Base-by-base conservation (phyloP, 1,140 invertebrate genomes). In the Triops longicaudatus region DNA sequence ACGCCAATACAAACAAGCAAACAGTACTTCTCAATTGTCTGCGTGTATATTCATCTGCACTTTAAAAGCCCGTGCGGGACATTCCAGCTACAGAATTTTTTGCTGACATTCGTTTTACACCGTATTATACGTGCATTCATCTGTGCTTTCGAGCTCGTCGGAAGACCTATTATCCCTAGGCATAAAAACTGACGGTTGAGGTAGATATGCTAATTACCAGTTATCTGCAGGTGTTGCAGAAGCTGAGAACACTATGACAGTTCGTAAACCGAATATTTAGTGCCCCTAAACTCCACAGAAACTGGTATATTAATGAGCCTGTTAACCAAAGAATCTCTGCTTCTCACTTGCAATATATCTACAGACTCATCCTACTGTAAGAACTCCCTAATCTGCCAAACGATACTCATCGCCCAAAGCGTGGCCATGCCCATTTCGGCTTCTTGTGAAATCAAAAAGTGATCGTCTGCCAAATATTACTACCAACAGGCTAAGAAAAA, bases 231-330 rank as follows among this genome's bases (percentile, higher is more conserved):
- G 50, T 63, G 50, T 22, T 22, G 50, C 50, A 63, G 50, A 63
- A 63, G 50, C 50, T 22, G 5, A 63, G 50, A 63, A 63, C 50
- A 17, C 50, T 6, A 63, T n/a, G n/a, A 63, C 50, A 63, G 50
- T 63, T 63, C 50, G 22, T n/a, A 63, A 63, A 63, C 50, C n/a
- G 50, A 63, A 22, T 63, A 63, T 63, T 63, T 63, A 63, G 17
- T 63, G 50, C 17, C 50, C 50, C 50, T 63, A 63, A 63, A 37
- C 31, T 22, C 22, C 50, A 63, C 22, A n/a, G 17, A 63, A 63
- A 63, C 50, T 63, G 50, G 50, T 63, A 63, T 63, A 63, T 63
- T 63, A 63, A 63, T 63, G 50, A 63, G 50, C 50, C 50, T 63
- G 50, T 63, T 63, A n/a, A 63, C 14, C n/a, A 17, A 63, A 37